Evolutionary conservation across 2,888 invertebrate species (phyloP).

Genomic region (Cylloceria caligata): DNA sequence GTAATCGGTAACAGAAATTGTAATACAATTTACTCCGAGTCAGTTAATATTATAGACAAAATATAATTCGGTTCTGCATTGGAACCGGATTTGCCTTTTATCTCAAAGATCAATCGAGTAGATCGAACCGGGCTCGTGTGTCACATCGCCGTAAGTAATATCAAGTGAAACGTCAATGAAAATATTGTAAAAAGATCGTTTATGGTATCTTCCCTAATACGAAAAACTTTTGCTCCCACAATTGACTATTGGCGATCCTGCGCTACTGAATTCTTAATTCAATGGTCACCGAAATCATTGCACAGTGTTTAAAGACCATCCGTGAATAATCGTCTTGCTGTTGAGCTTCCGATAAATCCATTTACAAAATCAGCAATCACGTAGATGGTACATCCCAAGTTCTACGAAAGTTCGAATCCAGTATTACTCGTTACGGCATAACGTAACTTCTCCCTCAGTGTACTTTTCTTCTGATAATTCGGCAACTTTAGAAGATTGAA

Average conservation of each 20-base stretch:
- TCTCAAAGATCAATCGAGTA: too few relatives aligned
- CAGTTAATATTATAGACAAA: too few relatives aligned
- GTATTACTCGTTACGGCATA: slow-evolving; percentile 99
- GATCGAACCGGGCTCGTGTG: too few relatives aligned
- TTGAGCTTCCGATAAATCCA: slow-evolving; percentile 2
- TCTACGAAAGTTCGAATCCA: slow-evolving; percentile 98
- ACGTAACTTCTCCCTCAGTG: slow-evolving; percentile 96
- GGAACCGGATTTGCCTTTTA: too few relatives aligned
- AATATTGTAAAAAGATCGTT: background rate
- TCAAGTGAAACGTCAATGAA: background rate
- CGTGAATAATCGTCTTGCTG: slow-evolving; percentile 1
- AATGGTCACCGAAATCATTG: background rate
- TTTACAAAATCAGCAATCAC: background rate
- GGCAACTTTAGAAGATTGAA: slow-evolving; percentile 99
- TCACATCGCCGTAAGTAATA: background rate
- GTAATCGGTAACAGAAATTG: too few relatives aligned
- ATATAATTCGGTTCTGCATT: too few relatives aligned
- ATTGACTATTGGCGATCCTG: background rate
- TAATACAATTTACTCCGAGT: too few relatives aligned
- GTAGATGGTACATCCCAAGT: slow-evolving; percentile 17
- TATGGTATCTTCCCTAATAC: background rate
- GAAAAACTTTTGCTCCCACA: background rate
- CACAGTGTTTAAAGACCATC: slow-evolving; percentile 9
- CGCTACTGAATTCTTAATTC: background rate
- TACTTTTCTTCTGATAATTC: slow-evolving; percentile 98